Conservation (phyloP, 2,888 invertebrate genomes). For the Trileptium ribeirensis region DNA sequence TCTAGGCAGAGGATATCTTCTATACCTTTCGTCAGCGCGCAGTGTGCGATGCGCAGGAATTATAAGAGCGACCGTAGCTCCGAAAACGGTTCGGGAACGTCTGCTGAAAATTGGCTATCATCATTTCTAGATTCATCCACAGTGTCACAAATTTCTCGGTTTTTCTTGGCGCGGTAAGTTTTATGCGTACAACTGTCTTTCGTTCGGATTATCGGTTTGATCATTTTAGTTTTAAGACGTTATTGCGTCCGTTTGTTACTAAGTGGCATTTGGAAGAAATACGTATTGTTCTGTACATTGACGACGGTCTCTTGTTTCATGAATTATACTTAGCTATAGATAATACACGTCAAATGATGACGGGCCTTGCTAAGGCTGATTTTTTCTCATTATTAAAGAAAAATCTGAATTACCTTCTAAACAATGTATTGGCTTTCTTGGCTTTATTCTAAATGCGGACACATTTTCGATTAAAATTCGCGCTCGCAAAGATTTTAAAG, state of each 20-base stretch:
- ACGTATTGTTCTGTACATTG: neutral
- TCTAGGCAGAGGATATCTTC: too few species aligned
- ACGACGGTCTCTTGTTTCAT: neutral
- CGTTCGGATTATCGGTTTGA: neutral
- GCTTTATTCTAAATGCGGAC: neutral
- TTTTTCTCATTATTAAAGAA: neutral
- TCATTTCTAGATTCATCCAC: too few species aligned
- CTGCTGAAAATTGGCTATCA: too few species aligned
- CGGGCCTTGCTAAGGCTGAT: neutral
- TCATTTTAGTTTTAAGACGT: neutral
- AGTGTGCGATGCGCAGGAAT: too few species aligned
- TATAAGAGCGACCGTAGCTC: too few species aligned
- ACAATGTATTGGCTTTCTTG: neutral
- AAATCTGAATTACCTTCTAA: neutral
- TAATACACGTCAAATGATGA: neutral
- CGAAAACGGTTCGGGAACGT: too few species aligned
- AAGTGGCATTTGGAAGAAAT: neutral
- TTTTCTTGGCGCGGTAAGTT: neutral
- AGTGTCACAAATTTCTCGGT: neutral
- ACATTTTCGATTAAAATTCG: too few species aligned
- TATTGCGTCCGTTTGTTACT: neutral
- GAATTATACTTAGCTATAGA: neutral
- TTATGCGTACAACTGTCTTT: neutral
- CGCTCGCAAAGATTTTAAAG: too few species aligned
- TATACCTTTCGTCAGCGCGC: too few species aligned